These are phyloP conservation scores for Melanostoma scalare DNA, from an alignment of 2,888 invertebrate species.

Conservation along the genomic window DNA sequence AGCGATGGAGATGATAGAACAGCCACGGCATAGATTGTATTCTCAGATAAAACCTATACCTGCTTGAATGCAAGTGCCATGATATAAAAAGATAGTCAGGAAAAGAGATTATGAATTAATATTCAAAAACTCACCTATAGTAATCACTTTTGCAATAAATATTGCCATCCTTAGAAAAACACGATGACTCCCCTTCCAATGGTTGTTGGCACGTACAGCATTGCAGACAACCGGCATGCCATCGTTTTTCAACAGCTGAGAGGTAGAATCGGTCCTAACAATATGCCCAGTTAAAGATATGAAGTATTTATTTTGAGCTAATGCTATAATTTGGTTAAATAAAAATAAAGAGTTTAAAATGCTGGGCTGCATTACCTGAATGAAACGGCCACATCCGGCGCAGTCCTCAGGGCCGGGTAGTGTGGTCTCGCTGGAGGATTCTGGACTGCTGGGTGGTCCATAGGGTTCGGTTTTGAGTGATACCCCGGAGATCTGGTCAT, in stretches of 20 bases:
- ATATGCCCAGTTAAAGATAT: slow-evolving; percentile 65
- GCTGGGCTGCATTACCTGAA: slow-evolving; percentile 83
- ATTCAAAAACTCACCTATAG: slow-evolving; percentile 89
- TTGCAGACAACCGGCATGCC: slow-evolving; percentile 95
- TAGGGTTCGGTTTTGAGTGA: slow-evolving; percentile 82
- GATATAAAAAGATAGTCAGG: no score
- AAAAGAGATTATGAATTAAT: not conserved
- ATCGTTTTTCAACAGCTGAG: slow-evolving; percentile 94
- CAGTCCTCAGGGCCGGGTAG: slow-evolving; percentile 83
- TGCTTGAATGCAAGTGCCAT: no score
- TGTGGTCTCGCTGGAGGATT: slow-evolving; percentile 81
- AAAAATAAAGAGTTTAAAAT: slow-evolving; percentile 51
- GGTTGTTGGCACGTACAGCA: slow-evolving; percentile 95
- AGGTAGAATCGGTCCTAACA: slow-evolving; percentile 92
- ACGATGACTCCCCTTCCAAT: slow-evolving; percentile 94
- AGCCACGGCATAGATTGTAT: slow-evolving; percentile 36
- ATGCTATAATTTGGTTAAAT: slow-evolving; percentile 56
- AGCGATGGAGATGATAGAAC: slow-evolving; percentile 27
- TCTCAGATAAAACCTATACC: slow-evolving; percentile 8
- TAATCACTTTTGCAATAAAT: slow-evolving; percentile 99
- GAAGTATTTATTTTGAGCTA: slow-evolving; percentile 62
- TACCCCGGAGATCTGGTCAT: slow-evolving; percentile 80
- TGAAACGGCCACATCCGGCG: slow-evolving; percentile 93
- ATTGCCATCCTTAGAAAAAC: slow-evolving; percentile 95
- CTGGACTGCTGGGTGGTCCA: slow-evolving; percentile 82